A percentile compares a stretch with the other conserved stretches of the same genome.
Conservation (phyloP, 2,888 invertebrate species). For the Thymelicus sylvestris region DNA sequence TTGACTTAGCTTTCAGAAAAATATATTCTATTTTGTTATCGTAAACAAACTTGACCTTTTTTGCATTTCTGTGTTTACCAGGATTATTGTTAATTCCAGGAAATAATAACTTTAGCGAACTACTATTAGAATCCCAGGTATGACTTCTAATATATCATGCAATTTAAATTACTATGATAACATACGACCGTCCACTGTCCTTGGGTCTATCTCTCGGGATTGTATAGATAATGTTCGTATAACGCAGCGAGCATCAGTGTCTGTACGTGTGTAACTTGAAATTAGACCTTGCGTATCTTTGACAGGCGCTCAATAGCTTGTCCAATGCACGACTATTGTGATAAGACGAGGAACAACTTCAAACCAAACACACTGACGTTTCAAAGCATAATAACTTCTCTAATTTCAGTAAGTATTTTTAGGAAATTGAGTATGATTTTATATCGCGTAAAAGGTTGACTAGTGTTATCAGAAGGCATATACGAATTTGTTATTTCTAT, state of each 20-base stretch:
- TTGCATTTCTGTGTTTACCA: background rate
- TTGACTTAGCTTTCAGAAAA: too few species aligned
- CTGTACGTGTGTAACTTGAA: conserved; percentile 6
- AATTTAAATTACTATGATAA: conserved; percentile 39
- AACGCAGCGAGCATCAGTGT: background rate
- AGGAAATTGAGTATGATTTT: too few species aligned
- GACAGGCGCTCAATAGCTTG: background rate
- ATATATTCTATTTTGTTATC: too few species aligned
- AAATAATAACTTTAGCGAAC: background rate
- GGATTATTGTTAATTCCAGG: background rate
- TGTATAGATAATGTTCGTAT: conserved; percentile 63
- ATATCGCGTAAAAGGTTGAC: too few species aligned
- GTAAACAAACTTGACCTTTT: too few species aligned
- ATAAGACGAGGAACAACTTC: background rate
- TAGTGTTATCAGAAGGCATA: too few species aligned
- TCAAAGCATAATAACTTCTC: too few species aligned
- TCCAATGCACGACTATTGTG: background rate
- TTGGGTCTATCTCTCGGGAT: conserved; percentile 47
- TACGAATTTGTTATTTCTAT: too few species aligned
- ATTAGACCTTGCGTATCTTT: background rate
- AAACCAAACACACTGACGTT: background rate
- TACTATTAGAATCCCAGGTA: conserved; percentile 11
- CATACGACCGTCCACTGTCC: conserved; percentile 29
- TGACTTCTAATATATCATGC: conserved; percentile 33
- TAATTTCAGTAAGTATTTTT: too few species aligned